Evolutionary conservation across 2,797 vertebrate species (phyloP).

Genomic region (Monodelphis domestica): DNA sequence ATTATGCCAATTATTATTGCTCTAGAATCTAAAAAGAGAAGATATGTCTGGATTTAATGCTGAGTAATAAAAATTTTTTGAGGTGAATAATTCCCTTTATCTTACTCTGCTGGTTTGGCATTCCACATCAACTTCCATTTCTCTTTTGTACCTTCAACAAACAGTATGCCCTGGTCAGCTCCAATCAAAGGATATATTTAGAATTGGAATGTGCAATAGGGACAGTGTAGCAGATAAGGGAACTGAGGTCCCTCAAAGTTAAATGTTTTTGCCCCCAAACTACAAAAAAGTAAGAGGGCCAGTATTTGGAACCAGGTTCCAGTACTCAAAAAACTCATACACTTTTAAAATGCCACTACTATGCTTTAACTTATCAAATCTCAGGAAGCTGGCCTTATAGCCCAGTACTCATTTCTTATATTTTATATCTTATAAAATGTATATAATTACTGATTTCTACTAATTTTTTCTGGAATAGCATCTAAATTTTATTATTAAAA

Average conservation of each 20-base stretch:
- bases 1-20: too few relatives aligned
- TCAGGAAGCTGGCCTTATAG: neutral
- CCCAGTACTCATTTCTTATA: neutral
- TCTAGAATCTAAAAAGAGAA: too few relatives aligned
- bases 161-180: neutral
- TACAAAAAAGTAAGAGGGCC: neutral
- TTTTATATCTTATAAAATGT: neutral
- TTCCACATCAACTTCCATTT: neutral
- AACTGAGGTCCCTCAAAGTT: neutral
- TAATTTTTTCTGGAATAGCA: neutral
- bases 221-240: neutral
- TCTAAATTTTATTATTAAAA: neutral
- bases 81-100: neutral
- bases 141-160: neutral
- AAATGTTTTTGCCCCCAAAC: neutral
- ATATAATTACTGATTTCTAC: neutral
- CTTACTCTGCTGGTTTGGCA: neutral
- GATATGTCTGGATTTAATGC: neutral
- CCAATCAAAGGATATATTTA: neutral
- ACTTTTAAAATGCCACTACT: neutral
- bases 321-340: neutral
- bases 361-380: neutral
- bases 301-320: neutral
- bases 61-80: neutral
- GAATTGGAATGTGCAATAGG: neutral